Conservation (phyloP, 2,888 invertebrate species). For the Euplagia quadripunctaria region DNA sequence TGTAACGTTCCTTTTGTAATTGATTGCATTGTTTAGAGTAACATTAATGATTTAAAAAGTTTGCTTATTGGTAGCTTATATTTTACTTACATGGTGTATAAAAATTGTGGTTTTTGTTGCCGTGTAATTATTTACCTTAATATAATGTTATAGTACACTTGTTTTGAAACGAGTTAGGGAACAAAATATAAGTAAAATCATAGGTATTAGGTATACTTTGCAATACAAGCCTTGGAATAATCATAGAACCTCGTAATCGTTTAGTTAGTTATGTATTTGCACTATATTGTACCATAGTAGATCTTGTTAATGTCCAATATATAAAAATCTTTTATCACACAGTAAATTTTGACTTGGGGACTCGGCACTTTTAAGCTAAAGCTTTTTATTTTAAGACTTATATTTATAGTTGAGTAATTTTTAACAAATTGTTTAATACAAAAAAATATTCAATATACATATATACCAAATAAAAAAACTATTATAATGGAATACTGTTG, state of each 20-base stretch:
- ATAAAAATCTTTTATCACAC: conserved; percentile 42
- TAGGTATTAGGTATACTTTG: background rate
- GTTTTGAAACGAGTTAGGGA: conserved; percentile 24
- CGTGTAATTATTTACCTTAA: conserved; percentile 18
- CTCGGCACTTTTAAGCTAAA: conserved; percentile 19
- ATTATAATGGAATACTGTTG: no score
- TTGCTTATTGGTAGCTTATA: conserved; percentile 48
- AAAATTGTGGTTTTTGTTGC: conserved; percentile 32
- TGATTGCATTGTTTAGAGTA: conserved; percentile 53
- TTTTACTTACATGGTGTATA: conserved; percentile 39
- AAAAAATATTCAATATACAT: no score
- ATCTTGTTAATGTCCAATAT: conserved; percentile 24
- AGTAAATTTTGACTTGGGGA: conserved; percentile 24
- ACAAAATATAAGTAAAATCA: conserved; percentile 17
- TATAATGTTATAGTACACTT: conserved; percentile 22
- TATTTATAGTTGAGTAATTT: conserved; percentile 46
- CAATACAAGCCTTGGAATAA: conserved; percentile 23
- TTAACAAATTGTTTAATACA: background rate
- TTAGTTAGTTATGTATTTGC: background rate
- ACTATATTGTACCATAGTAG: background rate
- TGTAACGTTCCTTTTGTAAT: conserved; percentile 56
- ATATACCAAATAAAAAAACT: background rate
- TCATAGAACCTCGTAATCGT: conserved; percentile 22
- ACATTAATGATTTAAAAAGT: conserved; percentile 41
- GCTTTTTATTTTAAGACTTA: conserved; percentile 30